These are phyloP conservation scores for Rhynchophorus ferrugineus DNA, from an alignment of 1,140 invertebrate species.

Conservation along the genomic window DNA sequence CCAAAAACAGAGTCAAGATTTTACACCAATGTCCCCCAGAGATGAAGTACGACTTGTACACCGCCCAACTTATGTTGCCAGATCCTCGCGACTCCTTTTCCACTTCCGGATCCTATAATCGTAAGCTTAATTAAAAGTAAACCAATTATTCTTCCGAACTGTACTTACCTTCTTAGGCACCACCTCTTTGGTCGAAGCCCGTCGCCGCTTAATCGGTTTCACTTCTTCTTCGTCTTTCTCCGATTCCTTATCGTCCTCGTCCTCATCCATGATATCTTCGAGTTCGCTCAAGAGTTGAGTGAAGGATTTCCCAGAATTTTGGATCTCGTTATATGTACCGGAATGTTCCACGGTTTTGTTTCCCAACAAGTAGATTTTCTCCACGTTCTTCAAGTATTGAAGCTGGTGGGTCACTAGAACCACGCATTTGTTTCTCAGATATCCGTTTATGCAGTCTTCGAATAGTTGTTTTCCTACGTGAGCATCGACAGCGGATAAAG, in stretches of 20 bases:
- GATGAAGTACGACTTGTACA: constrained; percentile 21
- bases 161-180: constrained; percentile 26
- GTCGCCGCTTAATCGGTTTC: constrained; percentile 43
- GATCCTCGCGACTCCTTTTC: constrained; percentile 27
- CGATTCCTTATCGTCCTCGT: constrained; percentile 2
- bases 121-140: neutral
- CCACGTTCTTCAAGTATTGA: constrained; percentile 70
- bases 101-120: constrained; percentile 15
- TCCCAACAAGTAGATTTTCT: constrained; percentile 54
- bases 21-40: constrained; percentile 42
- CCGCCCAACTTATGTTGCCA: constrained; percentile 15
- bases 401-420: constrained; percentile 82
- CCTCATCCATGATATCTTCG: constrained; percentile 25
- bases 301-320: constrained; percentile 46
- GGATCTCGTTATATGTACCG: constrained; percentile 55
- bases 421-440: constrained; percentile 60
- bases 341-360: constrained; percentile 51
- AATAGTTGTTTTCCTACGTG: constrained; percentile 61
- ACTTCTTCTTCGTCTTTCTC: neutral
- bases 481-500: constrained; percentile 67
- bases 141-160: neutral
- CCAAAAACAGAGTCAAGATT: constrained; percentile 43
- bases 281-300: constrained; percentile 47
- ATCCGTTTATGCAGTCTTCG: constrained; percentile 58
- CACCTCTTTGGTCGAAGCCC: constrained; percentile 41